These are phyloP conservation scores for Zaprionus ornatus DNA, from an alignment of 1,140 invertebrate genomes.

Conservation along the genomic window DNA sequence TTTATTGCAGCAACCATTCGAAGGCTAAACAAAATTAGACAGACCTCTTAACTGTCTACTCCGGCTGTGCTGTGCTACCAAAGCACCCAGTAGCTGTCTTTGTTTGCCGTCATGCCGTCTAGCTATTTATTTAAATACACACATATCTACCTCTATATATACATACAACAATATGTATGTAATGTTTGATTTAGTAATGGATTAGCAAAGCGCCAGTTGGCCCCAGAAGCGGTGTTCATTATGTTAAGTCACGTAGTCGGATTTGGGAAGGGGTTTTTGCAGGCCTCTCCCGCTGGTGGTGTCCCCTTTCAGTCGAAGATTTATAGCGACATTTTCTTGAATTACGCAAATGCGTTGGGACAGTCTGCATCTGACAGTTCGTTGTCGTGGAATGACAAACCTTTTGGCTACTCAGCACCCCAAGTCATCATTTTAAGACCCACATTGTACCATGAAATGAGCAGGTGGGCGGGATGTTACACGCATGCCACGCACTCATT, in stretches of 20 bases:
- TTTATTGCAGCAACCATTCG: constrained; percentile 59
- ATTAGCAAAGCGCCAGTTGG: constrained; percentile 58
- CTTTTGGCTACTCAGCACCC: background rate
- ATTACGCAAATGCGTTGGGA: constrained; percentile 44
- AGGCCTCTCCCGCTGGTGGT: constrained; percentile 4
- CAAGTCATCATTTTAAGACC: constrained; percentile 16
- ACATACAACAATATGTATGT: constrained; percentile 68
- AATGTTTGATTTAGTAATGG: constrained; percentile 82
- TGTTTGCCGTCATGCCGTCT: constrained; percentile 78
- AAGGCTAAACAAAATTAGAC: constrained; percentile 71
- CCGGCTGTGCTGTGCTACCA: constrained; percentile 19
- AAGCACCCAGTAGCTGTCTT: constrained; percentile 16
- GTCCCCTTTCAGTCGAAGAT: constrained; percentile 48
- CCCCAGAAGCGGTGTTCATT: constrained; percentile 52
- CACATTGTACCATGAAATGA: background rate
- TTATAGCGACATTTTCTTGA: constrained; percentile 69
- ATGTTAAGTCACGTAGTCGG: constrained; percentile 68
- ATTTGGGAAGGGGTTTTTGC: background rate
- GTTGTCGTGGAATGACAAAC: background rate
- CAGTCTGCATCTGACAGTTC: constrained; percentile 25
- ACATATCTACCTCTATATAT: constrained; percentile 23
- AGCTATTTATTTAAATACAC: constrained; percentile 78
- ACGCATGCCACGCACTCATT: background rate
- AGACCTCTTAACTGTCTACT: constrained; percentile 68
- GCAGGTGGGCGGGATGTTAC: background rate